A percentile compares a stretch with the other conserved stretches of the same genome.
Conservation (phyloP, 2,888 invertebrate genomes). For the Ornithoptera priamus region DNA sequence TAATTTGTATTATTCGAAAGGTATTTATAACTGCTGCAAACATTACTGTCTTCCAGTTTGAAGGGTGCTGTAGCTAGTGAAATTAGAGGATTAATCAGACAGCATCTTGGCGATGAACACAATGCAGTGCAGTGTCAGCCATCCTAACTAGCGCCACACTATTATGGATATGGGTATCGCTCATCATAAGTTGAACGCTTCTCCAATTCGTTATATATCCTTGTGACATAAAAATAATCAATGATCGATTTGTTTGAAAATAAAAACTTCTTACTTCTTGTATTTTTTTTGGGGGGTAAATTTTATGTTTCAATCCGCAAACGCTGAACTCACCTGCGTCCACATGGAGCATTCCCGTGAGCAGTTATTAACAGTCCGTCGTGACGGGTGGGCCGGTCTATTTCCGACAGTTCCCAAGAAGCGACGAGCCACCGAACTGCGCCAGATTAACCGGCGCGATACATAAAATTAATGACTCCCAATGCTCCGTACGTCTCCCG, state of each 20-base stretch:
- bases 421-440: constrained; percentile 42
- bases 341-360: constrained; percentile 4
- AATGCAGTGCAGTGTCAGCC: too few relatives aligned
- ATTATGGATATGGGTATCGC: too few relatives aligned
- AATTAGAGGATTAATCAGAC: too few relatives aligned
- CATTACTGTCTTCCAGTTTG: too few relatives aligned
- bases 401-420: constrained; percentile 63
- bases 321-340: not conserved
- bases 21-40: too few relatives aligned
- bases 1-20: not conserved
- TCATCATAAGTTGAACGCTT: too few relatives aligned
- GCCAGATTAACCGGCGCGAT: constrained; percentile 59
- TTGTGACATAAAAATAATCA: too few relatives aligned
- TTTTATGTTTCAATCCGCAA: constrained; percentile 1
- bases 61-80: too few relatives aligned
- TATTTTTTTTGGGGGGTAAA: not conserved
- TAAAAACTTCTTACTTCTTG: not conserved
- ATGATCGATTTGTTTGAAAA: too few relatives aligned
- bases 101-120: too few relatives aligned
- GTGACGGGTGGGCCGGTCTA: constrained; percentile 62
- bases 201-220: too few relatives aligned
- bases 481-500: constrained; percentile 46
- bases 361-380: constrained; percentile 32
- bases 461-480: constrained; percentile 58
- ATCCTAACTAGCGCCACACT: too few relatives aligned